Percentiles rank a stretch among this genome's conserved stretches.
phyloP scores from a whole-genome alignment of 2,797 vertebrate species.

The Cossypha caffra region DNA sequence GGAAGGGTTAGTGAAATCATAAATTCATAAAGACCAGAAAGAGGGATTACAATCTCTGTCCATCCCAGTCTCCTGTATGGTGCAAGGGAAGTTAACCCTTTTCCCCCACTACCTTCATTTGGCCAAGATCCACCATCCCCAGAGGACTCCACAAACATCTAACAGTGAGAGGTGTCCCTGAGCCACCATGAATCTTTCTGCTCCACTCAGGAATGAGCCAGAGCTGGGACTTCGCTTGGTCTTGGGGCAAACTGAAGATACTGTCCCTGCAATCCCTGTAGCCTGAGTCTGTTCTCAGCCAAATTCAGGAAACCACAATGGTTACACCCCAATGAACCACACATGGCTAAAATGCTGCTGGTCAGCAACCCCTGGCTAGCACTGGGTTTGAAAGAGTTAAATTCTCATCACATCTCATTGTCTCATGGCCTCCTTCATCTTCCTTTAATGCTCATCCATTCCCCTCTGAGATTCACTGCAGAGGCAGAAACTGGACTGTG shows the following conservation, averaged over 20 bases:
- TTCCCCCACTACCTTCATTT: neutral
- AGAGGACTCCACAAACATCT: neutral
- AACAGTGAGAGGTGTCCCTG: neutral
- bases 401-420: neutral
- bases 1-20: neutral
- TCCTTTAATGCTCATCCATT: neutral
- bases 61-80: neutral
- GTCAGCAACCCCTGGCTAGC: neutral
- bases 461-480: neutral
- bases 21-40: neutral
- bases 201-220: neutral
- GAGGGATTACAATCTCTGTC: neutral
- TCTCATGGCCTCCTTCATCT: neutral
- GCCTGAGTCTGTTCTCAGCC: neutral
- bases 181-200: neutral
- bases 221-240: neutral
- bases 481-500: neutral
- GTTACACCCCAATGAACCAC: neutral
- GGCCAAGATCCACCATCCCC: neutral
- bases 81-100: neutral
- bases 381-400: neutral
- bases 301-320: neutral
- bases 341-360: neutral
- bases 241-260: neutral
- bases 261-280: neutral